Base-by-base conservation (phyloP, 2,797 vertebrate species). In the Nannoperca obscura region DNA sequence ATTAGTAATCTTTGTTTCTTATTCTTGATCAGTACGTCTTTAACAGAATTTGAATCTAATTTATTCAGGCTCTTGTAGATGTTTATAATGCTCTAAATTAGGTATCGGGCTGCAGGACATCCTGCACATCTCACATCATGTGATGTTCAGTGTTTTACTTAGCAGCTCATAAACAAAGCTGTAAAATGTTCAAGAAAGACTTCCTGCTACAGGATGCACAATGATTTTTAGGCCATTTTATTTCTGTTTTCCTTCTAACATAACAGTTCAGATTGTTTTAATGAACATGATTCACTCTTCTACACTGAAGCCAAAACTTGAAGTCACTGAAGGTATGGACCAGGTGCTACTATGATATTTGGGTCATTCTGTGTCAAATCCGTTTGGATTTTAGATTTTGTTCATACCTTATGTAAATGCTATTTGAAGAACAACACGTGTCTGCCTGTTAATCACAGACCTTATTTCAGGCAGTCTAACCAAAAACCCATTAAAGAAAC, bases 21-120 rank as follows among this genome's bases (percentile, higher is more conserved):
- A 15, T 44, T 6, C 42, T 15, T 44, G 14, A 44, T 44, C 42
- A 15, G 42, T 44, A 6, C 15, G 40, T 15, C 52, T 27, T 13
- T 27, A 22, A 10, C 9, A 8, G 10, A 38, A 27, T 27, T 15
- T 54, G 15, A 54, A 24, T 52, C 1, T 55, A 54, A 30, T 15
- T 15, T 54, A 30, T 53, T 53, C 3, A 14, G 53, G 27, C 3
- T 55, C 27, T 32, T 19, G 27, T 17, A 30, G 27, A 54, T 17
- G 2, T 30, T 53, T 27, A 53, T 8, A 17, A 30, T 54, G 15
- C 52, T 54, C 27, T 14, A 52, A 8, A 7, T 34, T 6, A 22
- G 20, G 50, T 24, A 24, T 4, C 13, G 50, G 40, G 46, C 71
- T 50, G 63, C 76, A 85, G 76, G 59, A 72, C 47, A 24, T 74